Evolutionary conservation across 2,888 invertebrate genomes (phyloP), one percentile per base, ranked within the genome.

Genomic region (Fragum fragum): DNA sequence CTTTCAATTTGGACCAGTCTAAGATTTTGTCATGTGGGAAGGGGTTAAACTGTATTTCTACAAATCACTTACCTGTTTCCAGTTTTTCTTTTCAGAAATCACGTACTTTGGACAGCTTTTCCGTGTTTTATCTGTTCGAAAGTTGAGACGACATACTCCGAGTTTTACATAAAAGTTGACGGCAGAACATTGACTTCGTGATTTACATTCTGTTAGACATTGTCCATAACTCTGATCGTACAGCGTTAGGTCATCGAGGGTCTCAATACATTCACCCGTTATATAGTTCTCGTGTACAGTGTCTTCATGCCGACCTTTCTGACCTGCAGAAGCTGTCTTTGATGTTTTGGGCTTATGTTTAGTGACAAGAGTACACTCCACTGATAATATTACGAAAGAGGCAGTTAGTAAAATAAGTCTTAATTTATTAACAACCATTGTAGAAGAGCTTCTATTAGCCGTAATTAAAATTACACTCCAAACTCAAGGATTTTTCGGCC

Each of bases 161-260:
- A 57, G 18, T 26, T 26, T 57, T 5, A n/a, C 11, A n/a, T 57
- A 57, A 14, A 57, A 57, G 23, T 57, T 57, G 23, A 57, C 23
- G 26, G 57, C 21, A 14, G 26, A 11, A 57, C 57, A 57, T 3
- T 23, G 9, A 57, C 2, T 26, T 26, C 57, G 57, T 6, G 57
- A 57, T 23, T n/a, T 21, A 57, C 57, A 57, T 23, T 57, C 57
- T 57, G 23, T 57, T 11, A 57, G 1, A 57, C 57, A 57, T 14
- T 57, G 23, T 57, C 23, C 57, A n/a, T 57, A 23, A 11, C 23
- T 26, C 21, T 26, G 26, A 23, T 26, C 14, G 57, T 57, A 57
- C 57, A 57, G 26, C 5, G 57, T 57, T 2, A 57, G 23, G 23
- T 57, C 57, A 26, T 57, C 57, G 6, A 6, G 9, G n/a, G 23